Base-by-base conservation (phyloP, 2,888 invertebrate species). In the Deilephila elpenor region DNA sequence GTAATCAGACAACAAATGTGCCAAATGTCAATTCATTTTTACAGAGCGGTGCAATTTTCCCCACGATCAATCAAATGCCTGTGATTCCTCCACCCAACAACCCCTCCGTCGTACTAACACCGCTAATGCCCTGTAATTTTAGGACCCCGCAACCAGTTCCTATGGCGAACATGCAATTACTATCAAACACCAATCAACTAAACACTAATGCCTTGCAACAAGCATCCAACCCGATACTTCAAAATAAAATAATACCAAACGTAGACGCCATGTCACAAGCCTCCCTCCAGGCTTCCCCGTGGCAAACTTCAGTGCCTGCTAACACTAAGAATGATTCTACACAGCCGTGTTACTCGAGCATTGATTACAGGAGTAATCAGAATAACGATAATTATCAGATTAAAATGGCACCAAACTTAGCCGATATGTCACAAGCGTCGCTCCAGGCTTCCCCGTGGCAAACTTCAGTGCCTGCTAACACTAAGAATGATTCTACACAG, bases 171-270 rank as follows among this genome's bases (percentile, higher is more conserved):
- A 37, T 72, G 29, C 72, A 56, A 64, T 37, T 72, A 20, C 34
- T 72, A 32, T 34, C 62, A 64, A 72, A 72, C 51, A 29, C 61
- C 19, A 62, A 34, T 5, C 72, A 72, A 19, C 71, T 64, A 29
- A 29, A 72, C 14, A n/a, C 44, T 5, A 34, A 19, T 25, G 44
- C 5, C 8, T 67, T 56, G 37, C 25, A 72, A 37, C 56, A 64
- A 34, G 61, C 72, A 51, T 7, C 44, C 20, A 67, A 5, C 67
- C 4, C 32, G 56, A 32, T 59, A 14, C n/a, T 73, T 44, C 44
- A 44, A 44, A 64, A 44, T 14, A 64, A 4, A 11, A n/a, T n/a
- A 7, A 17, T 17, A 51, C 51, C 51, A 6, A 44, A 17, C 32
- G 34, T 14, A 34, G 19, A 7, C 19, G 34, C 5, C 7, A 14